Base-by-base conservation (phyloP, 2,113 vertebrate species). In the Myrmophylax atrothorax region DNA sequence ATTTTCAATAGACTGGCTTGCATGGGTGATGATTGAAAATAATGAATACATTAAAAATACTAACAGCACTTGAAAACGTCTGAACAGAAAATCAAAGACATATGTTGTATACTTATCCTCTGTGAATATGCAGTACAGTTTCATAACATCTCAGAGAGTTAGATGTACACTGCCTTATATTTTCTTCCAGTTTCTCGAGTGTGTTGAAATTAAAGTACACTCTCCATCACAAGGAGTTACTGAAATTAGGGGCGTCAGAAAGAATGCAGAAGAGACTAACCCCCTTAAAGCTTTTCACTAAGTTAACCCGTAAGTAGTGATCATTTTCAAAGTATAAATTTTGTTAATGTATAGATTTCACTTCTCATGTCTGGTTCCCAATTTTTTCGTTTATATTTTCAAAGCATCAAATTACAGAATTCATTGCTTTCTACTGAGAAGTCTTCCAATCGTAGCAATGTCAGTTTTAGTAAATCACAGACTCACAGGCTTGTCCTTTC, bases 381-480 rank as follows among this genome's bases (percentile, higher is more conserved):
- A 18, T 10, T 31, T 78, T 12, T 37, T 76, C 14, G 22, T 56
- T 73, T 80, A 12, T 52, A 81, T 53, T 89, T 94, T 73, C 37
- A 56, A 84, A 91, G 68, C 4, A 10, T 26, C 7, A 42, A 63
- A 60, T 9, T 4, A 28, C 3, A 50, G 8, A 4, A 72, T 7
- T 14, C 11, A 28, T 18, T 62, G 12, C 18, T 49, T 76, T 84
- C 29, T 11, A 37, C 29, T 35, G 40, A 85, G 25, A 85, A 85
- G 17, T 73, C 38, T 82, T 33, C 28, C 0, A 2, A 2, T 40
- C 0, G 0, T 63, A 90, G 9, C 22, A 85, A 19, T 42, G 7
- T 63, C 42, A 86, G 6, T 4, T 67, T 84, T 38, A 37, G 17
- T 50, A 86, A 90, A 76, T 22, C 35, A 50, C 16, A 67, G 29